Conservation (phyloP, 2,797 vertebrate genomes). For the Rhyacichthys aspro region DNA sequence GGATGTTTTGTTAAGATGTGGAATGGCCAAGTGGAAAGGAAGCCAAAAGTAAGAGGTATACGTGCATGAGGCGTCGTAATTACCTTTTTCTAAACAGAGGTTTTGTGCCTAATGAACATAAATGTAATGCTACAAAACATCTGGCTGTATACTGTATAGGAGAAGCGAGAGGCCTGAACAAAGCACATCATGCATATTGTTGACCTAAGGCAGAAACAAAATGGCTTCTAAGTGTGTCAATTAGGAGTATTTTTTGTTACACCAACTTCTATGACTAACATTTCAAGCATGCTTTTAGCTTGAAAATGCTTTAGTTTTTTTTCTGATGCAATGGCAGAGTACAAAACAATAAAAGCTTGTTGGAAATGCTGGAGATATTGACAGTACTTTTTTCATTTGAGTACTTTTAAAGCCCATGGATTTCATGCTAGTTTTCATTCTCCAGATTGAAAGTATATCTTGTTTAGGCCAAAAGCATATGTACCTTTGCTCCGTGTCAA, state of each 20-base stretch:
- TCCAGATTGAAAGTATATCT: too few species aligned
- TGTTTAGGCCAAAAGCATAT: too few species aligned
- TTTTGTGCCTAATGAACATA: conserved; percentile 48
- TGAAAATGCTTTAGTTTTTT: not conserved
- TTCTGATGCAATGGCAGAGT: not conserved
- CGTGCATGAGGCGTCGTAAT: conserved; percentile 48
- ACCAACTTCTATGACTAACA: not conserved
- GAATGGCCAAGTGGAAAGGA: conserved; percentile 51
- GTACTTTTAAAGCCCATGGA: too few species aligned
- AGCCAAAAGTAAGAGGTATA: conserved; percentile 42
- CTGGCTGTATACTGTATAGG: conserved; percentile 32
- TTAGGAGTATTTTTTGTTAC: not conserved
- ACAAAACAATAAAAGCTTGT: not conserved
- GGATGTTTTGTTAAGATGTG: conserved; percentile 63
- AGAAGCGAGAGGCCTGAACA: not conserved
- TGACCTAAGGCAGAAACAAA: not conserved
- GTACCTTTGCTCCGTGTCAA: too few species aligned
- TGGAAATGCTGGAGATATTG: not conserved
- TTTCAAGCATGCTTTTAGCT: not conserved
- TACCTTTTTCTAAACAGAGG: conserved; percentile 49
- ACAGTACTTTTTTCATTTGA: not conserved
- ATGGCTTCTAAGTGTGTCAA: conserved; percentile 8
- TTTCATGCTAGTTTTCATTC: too few species aligned
- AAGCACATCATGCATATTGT: conserved; percentile 7
- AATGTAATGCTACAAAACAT: conserved; percentile 43